Percentiles rank a stretch among this genome's conserved stretches.
These are phyloP conservation scores for Channa argus DNA, from an alignment of 2,113 vertebrate genomes.

Conservation along the genomic window DNA sequence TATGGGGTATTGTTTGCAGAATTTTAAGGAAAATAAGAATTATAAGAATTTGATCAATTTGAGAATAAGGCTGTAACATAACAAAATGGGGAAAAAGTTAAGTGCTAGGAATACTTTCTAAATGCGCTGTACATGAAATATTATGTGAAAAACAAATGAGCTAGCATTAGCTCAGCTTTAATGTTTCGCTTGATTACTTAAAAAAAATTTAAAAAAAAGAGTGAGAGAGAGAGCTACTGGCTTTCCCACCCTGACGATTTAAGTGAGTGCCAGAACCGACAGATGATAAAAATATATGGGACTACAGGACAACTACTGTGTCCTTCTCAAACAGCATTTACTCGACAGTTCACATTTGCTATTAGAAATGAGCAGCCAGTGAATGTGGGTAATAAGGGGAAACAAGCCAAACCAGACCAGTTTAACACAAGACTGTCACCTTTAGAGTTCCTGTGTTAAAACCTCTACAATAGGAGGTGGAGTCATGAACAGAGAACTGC, in stretches of 20 bases:
- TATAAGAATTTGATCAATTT: too few species aligned
- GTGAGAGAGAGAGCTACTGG: background rate
- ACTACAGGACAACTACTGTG: constrained; percentile 8
- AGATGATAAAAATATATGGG: constrained; percentile 32
- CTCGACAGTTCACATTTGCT: constrained; percentile 26
- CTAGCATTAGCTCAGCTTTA: constrained; percentile 5
- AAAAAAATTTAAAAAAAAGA: background rate
- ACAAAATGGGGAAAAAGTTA: too few species aligned
- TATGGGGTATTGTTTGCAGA: too few species aligned
- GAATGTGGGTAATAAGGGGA: constrained; percentile 14
- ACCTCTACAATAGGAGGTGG: constrained; percentile 51
- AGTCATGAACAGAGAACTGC: constrained; percentile 42
- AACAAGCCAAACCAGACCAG: constrained; percentile 7
- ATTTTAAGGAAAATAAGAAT: too few species aligned
- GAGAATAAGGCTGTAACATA: too few species aligned
- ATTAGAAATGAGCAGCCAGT: constrained; percentile 13
- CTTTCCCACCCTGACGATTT: constrained; percentile 2
- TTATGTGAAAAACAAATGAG: constrained; percentile 22
- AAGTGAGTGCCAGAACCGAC: constrained; percentile 1
- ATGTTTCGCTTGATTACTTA: constrained; percentile 4
- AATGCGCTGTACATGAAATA: background rate
- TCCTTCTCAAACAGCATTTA: constrained; percentile 22
- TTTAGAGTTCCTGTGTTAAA: constrained; percentile 78
- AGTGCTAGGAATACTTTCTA: too few species aligned
- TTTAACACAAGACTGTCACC: constrained; percentile 62